These are phyloP conservation scores for Telmatochromis sp. DNA, from an alignment of 2,113 vertebrate genomes.

Conservation along the genomic window DNA sequence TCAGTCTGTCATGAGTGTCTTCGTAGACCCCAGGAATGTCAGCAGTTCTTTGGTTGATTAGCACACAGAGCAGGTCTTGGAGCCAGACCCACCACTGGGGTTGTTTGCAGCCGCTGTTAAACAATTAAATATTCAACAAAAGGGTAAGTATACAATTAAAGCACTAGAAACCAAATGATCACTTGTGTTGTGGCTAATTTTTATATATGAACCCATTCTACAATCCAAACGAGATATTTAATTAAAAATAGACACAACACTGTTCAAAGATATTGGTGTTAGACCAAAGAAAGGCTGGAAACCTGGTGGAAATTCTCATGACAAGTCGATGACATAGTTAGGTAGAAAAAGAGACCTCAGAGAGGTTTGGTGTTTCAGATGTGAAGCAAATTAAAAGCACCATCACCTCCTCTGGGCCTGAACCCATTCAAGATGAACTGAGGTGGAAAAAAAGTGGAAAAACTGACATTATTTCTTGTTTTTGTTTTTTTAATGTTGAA, in stretches of 20 bases:
- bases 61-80: slow-evolving; percentile 71
- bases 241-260: not conserved
- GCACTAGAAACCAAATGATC: not conserved
- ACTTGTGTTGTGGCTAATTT: not conserved
- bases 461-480: not conserved
- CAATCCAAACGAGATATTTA: not conserved
- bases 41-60: slow-evolving; percentile 19
- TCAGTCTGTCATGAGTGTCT: not conserved
- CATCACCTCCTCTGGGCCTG: not conserved
- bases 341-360: not conserved
- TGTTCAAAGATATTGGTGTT: not conserved
- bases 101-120: slow-evolving; percentile 24
- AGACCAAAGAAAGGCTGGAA: not conserved
- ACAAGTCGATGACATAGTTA: not conserved
- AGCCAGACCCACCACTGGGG: slow-evolving; percentile 18
- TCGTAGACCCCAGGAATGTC: not conserved
- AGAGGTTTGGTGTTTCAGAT: not conserved
- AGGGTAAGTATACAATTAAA: not conserved
- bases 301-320: not conserved
- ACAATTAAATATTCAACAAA: not conserved
- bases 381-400: not conserved
- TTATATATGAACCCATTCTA: not conserved
- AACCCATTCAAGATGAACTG: not conserved
- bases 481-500: not conserved
- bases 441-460: not conserved